phyloP scores from a whole-genome alignment of 2,113 vertebrate species.

The human region GRCh38 chr3:19937501-19938000 shows the following conservation, averaged over 20 bases:
- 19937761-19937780: neutral
- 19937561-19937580: neutral
- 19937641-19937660: neutral
- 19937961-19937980: neutral
- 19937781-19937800: neutral
- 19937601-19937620: neutral
- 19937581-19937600: slow-evolving; percentile 38
- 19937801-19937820: neutral
- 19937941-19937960: neutral
- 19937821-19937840: neutral
- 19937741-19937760: neutral
- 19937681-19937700: neutral
- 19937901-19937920: neutral
- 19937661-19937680: neutral
- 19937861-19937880: neutral
- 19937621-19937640: slow-evolving; percentile 36
- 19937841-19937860: neutral
- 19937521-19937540: neutral
- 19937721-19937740: neutral
- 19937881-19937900: neutral
- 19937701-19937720: neutral
- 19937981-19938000: neutral
- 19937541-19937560: neutral
- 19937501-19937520: slow-evolving; percentile 27
- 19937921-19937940: neutral